These are phyloP conservation scores for Pseudotriccus pelzelni DNA, from an alignment of 2,797 vertebrate genomes.

Conservation along the genomic window DNA sequence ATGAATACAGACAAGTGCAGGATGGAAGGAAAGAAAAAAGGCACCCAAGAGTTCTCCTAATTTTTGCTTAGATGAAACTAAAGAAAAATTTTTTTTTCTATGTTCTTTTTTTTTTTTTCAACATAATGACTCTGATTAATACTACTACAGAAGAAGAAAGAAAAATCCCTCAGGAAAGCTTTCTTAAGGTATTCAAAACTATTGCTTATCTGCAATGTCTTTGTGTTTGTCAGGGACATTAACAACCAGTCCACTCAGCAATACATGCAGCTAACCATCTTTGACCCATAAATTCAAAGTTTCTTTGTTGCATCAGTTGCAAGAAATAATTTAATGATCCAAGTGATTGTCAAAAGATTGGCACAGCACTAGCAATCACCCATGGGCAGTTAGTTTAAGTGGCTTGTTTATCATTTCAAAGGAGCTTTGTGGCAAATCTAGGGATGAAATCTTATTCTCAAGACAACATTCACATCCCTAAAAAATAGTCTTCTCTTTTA, in stretches of 20 bases:
- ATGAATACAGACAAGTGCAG: background rate
- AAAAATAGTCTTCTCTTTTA: background rate
- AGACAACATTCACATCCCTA: background rate
- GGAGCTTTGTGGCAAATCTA: background rate
- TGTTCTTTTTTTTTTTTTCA: background rate
- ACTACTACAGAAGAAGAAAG: background rate
- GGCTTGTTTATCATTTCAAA: background rate
- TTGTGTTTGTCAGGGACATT: background rate
- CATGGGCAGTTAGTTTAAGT: background rate
- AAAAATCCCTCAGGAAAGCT: background rate
- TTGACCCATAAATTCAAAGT: background rate
- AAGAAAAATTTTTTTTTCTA: accelerated
- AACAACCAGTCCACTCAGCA: background rate
- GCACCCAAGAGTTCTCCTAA: background rate
- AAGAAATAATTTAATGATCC: background rate
- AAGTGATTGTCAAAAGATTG: background rate
- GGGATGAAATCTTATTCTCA: background rate
- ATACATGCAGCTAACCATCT: background rate
- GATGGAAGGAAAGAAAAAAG: background rate
- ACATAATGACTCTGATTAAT: background rate
- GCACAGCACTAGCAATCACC: background rate
- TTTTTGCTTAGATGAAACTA: background rate
- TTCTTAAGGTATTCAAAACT: background rate
- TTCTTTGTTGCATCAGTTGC: background rate
- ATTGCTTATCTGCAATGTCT: background rate